A percentile compares a stretch with the other conserved stretches of the same genome.
Evolutionary conservation across 2,888 invertebrate species (phyloP).

Genomic region (Folsomia candida): DNA sequence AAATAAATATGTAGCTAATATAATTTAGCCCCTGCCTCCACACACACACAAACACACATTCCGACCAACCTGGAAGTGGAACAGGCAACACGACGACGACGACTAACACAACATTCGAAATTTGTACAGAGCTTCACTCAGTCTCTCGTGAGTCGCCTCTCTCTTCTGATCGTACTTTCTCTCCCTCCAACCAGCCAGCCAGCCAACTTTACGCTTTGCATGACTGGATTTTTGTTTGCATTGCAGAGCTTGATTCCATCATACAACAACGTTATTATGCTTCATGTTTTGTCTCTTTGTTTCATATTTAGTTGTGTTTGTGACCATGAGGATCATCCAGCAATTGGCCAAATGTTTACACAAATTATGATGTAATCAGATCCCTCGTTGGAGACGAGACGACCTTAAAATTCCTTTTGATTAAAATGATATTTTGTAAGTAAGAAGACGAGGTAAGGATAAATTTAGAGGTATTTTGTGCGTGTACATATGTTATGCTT

Average conservation of each 20-base stretch:
- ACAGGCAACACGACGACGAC: background rate
- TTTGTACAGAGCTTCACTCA: background rate
- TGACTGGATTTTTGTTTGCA: constrained; percentile 21
- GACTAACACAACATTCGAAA: background rate
- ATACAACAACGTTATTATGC: constrained; percentile 8
- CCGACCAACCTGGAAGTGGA: background rate
- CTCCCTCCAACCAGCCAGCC: background rate
- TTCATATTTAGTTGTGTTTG: background rate
- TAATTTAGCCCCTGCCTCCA: background rate
- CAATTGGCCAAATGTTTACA: background rate
- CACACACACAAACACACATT: too few species aligned
- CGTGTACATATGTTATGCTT: too few species aligned
- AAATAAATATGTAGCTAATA: background rate
- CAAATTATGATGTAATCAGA: background rate
- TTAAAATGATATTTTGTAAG: too few species aligned
- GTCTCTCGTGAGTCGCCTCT: background rate
- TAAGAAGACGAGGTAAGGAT: too few species aligned
- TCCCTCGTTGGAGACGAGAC: too few species aligned
- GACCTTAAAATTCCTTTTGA: too few species aligned
- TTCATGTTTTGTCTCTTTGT: background rate
- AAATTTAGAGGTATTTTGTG: too few species aligned
- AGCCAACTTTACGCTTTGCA: constrained; percentile 7
- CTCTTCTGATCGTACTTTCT: background rate
- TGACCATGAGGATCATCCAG: too few species aligned
- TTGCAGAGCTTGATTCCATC: constrained; percentile 9